Evolutionary conservation across 23 tunicate species (phyloP).

Genomic region (Halocynthia roretzi): DNA sequence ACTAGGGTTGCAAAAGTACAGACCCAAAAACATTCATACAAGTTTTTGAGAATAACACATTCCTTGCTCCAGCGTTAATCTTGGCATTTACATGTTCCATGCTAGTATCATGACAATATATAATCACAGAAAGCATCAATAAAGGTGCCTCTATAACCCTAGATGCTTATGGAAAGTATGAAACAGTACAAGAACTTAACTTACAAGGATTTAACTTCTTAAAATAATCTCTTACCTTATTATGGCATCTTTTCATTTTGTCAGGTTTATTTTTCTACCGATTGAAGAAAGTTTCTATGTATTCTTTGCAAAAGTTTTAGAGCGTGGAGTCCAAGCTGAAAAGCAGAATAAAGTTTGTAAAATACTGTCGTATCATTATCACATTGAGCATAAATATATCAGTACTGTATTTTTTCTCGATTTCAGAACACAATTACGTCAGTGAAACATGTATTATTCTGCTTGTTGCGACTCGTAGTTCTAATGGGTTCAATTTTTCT

Average conservation of each 20-base stretch:
- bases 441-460: conserved; percentile 44
- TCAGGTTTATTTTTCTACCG: conserved; percentile 82
- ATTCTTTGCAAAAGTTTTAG: conserved; percentile 73
- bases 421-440: conserved; percentile 41
- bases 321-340: conserved; percentile 39
- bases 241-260: not conserved
- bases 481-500: conserved; percentile 53
- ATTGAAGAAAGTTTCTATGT: conserved; percentile 94
- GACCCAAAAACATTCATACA: no score
- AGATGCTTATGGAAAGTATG: no score
- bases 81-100: no score
- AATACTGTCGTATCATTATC: not conserved
- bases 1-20: no score
- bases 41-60: no score
- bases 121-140: no score
- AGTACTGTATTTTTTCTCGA: not conserved
- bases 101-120: no score
- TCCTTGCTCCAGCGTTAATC: no score
- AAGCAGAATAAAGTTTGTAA: conserved; percentile 42
- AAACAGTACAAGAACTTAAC: no score
- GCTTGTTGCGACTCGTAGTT: conserved; percentile 66
- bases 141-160: no score
- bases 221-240: no score
- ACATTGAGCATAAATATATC: not conserved
- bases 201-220: no score